Conservation (phyloP, 2,888 invertebrate species). For the Amphipoea lucens region DNA sequence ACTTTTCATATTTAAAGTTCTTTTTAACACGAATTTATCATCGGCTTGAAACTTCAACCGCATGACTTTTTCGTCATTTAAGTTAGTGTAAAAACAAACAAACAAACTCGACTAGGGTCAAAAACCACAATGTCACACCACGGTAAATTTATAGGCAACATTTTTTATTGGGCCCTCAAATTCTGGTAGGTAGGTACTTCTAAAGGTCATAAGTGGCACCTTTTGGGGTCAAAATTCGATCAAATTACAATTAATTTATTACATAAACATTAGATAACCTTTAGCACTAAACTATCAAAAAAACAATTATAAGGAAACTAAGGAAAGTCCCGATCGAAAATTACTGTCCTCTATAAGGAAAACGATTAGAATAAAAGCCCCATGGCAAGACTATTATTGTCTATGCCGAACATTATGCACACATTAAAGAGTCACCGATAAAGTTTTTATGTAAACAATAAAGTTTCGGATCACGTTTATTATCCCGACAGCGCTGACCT, state of each 20-base stretch:
- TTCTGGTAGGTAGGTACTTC: constrained; percentile 2
- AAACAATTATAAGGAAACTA: constrained; percentile 5
- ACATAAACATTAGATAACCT: not conserved
- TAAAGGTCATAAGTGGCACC: constrained; percentile 66
- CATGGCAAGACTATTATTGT: not conserved
- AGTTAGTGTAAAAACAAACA: constrained; percentile 46
- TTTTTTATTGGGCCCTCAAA: constrained; percentile 48
- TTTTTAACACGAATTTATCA: constrained; percentile 22
- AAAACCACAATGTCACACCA: constrained; percentile 63
- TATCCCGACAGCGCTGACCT: constrained; percentile 48
- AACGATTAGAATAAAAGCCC: not conserved
- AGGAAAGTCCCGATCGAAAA: constrained; percentile 12
- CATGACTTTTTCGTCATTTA: constrained; percentile 47
- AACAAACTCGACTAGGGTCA: constrained; percentile 49
- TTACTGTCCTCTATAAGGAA: not conserved
- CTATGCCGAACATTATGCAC: constrained; percentile 3
- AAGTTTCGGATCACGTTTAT: constrained; percentile 52
- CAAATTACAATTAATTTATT: not conserved
- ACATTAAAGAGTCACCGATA: constrained; percentile 25
- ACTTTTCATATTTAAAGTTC: constrained; percentile 14
- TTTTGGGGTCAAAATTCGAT: constrained; percentile 44
- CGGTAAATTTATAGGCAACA: constrained; percentile 42
- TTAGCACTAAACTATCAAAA: not conserved
- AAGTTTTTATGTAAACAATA: constrained; percentile 39
- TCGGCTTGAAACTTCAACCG: constrained; percentile 13